Evolutionary conservation across 2,888 invertebrate genomes (phyloP), one percentile per base, ranked within the genome.

Genomic region (Trachelus iudaicus): DNA sequence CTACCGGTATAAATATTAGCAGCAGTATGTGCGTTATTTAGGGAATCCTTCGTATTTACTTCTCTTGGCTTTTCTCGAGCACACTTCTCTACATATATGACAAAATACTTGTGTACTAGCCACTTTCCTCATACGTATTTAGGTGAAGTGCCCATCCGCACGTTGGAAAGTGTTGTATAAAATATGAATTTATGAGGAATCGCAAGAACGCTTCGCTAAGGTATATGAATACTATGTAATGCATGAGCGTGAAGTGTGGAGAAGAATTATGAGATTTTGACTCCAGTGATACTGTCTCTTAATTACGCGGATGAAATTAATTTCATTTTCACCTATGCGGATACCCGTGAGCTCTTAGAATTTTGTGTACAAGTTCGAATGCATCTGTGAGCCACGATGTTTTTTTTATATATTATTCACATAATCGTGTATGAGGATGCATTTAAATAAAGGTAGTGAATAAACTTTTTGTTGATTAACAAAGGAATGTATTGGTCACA

Each of bases 161-260:
- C 40, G 15, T 56, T 56, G 23, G 40, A 56, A 56, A 56, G 40
- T 56, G 40, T 56, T 56, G 40, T 56, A 56, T 56, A 56, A 56
- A 56, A 56, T 56, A 56, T 56, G 40, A 56, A 56, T 56, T 56
- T 56, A 56, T 73, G 76, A 76, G 71, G 76, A 76, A 76, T 76
- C 73, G 73, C 73, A 69, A 73, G 34, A 76, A 76, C 76, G 71
- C 73, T 76, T 73, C n/a, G 40, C 37, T 37, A 31, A 73, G 75
- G 73, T 35, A 73, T 68, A 34, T 56, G 40, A 56, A 56, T 56
- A n/a, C 69, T 12, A 40, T 35, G 13, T 30, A 33, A 31, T 69
- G 23, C 30, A 37, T 35, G 34, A n/a, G 76, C 35, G 11, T 69
- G 30, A 30, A 71, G 40, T 11, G 34, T 40, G 73, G 69, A 31